These are phyloP conservation scores for Anser brachyrhynchus DNA, from an alignment of 2,113 vertebrate species.

Conservation along the genomic window DNA sequence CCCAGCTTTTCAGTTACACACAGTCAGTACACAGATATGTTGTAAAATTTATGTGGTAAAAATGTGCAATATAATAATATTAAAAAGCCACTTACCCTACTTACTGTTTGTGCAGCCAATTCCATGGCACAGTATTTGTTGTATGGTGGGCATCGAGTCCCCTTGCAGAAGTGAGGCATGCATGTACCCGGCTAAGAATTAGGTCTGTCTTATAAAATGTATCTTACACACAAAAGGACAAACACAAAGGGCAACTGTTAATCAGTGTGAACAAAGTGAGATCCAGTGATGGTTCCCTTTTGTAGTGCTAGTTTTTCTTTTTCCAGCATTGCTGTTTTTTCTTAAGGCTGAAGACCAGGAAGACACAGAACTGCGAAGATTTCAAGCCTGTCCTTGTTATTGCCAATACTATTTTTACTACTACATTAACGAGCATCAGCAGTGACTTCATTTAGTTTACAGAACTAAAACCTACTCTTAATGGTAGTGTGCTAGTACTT, in stretches of 20 bases:
- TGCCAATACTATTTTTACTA: not conserved
- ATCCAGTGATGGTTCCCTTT: not conserved
- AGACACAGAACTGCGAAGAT: not conserved
- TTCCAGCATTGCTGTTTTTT: not conserved
- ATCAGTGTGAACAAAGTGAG: not conserved
- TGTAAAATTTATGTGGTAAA: not conserved
- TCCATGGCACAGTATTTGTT: not conserved
- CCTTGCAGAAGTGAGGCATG: not conserved
- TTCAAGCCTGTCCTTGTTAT: not conserved
- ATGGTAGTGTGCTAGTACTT: not conserved
- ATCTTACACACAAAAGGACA: not conserved
- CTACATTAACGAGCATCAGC: not conserved
- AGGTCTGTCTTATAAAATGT: not conserved
- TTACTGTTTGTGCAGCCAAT: not conserved
- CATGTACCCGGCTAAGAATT: not conserved
- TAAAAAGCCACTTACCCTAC: slow-evolving; percentile 34
- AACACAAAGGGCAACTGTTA: not conserved
- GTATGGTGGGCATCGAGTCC: not conserved
- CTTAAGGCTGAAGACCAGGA: not conserved
- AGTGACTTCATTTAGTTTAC: not conserved
- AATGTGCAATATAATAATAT: slow-evolving; percentile 34
- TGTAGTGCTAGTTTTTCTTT: not conserved
- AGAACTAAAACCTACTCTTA: not conserved
- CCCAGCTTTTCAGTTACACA: not conserved
- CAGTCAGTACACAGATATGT: fast-evolving